A percentile compares a stretch with the other conserved stretches of the same genome.
phyloP scores from a whole-genome alignment of 2,113 vertebrate species.

The Poecilia latipinna region DNA sequence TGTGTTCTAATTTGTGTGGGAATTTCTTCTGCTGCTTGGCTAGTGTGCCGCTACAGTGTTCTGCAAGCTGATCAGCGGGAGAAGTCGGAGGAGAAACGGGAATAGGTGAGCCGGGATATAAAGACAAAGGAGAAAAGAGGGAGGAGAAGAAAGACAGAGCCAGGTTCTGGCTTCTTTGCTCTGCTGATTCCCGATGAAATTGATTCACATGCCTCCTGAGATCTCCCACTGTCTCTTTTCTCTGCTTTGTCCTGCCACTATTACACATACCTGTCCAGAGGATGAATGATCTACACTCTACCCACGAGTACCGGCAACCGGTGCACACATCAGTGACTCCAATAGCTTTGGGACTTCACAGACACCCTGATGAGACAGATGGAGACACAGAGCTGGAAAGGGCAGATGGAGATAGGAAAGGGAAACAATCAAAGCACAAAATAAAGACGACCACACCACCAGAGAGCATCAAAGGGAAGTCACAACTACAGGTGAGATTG shows the following conservation, averaged over 20 bases:
- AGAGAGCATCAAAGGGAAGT: constrained; percentile 13
- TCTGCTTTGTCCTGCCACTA: constrained; percentile 51
- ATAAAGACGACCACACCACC: constrained; percentile 21
- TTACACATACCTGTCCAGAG: constrained; percentile 73
- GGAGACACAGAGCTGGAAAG: constrained; percentile 5
- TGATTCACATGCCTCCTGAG: constrained; percentile 70
- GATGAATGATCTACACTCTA: constrained; percentile 74
- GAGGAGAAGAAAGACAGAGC: constrained; percentile 27
- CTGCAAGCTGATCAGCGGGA: constrained; percentile 46
- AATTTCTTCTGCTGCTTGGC: constrained; percentile 60
- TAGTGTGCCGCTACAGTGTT: constrained; percentile 36
- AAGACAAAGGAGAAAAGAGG: constrained; percentile 36
- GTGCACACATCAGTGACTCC: constrained; percentile 58
- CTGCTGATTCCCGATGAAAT: constrained; percentile 68
- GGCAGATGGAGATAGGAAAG: constrained; percentile 9
- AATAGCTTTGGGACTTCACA: constrained; percentile 45
- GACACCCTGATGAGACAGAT: constrained; percentile 20
- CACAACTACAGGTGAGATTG: constrained; percentile 13
- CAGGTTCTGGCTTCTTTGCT: constrained; percentile 59
- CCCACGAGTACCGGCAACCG: constrained; percentile 68
- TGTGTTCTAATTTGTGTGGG: constrained; percentile 68
- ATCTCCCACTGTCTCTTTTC: constrained; percentile 60
- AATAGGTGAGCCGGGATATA: constrained; percentile 38
- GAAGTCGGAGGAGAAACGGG: constrained; percentile 31
- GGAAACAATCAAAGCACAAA: constrained; percentile 22